Conservation (phyloP, 2,888 invertebrate species). For the Zygothrica quintamaculata region DNA sequence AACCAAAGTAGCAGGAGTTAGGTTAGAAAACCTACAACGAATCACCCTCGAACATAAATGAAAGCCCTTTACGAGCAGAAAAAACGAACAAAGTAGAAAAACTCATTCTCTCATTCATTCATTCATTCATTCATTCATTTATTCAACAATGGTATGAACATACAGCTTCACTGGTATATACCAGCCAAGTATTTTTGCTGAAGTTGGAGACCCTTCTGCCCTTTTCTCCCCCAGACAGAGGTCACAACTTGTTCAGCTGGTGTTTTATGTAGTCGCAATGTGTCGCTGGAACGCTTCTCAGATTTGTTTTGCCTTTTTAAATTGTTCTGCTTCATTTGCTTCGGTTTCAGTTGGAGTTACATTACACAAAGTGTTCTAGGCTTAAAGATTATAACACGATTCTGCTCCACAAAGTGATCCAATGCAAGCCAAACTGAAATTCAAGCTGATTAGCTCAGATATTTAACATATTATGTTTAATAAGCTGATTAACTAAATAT, state of each 20-base stretch:
- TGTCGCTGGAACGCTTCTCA: constrained; percentile 52
- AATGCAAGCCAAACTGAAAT: no score
- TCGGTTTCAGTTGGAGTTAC: constrained; percentile 36
- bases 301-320: constrained; percentile 81
- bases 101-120: constrained; percentile 53
- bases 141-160: constrained; percentile 61
- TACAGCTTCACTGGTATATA: constrained; percentile 27
- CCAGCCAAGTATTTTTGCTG: constrained; percentile 2
- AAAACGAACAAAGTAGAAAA: constrained; percentile 54
- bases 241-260: constrained; percentile 67
- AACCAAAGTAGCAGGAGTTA: constrained; percentile 15
- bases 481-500: no score
- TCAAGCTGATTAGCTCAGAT: not conserved
- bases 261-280: constrained; percentile 73
- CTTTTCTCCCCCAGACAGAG: constrained; percentile 45
- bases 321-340: constrained; percentile 84
- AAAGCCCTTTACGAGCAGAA: constrained; percentile 60
- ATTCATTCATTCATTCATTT: constrained; percentile 50
- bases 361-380: constrained; percentile 6
- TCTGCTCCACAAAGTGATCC: constrained; percentile 21
- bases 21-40: constrained; percentile 7
- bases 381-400: constrained; percentile 13
- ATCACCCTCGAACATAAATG: constrained; percentile 60
- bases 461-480: no score
- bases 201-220: not conserved